Base-by-base conservation (phyloP, 2,113 vertebrate genomes). In the Tragulus kanchil region DNA sequence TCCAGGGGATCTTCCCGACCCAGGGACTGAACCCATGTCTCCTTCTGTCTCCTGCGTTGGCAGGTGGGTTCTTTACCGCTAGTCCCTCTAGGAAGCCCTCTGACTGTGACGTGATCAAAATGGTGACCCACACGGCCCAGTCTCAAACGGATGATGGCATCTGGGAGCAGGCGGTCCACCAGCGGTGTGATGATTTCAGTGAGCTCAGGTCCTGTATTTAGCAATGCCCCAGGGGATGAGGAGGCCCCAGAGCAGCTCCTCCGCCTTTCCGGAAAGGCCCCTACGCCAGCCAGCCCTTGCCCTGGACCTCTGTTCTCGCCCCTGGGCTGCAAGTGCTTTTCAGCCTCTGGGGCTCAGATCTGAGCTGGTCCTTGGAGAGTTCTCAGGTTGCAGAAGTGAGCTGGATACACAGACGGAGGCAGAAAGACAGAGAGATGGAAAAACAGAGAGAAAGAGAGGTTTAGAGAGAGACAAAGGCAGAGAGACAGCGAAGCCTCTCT, bases 111-210 rank as follows among this genome's bases (percentile, higher is more conserved):
- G n/a, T n/a, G n/a, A n/a, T n/a, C n/a, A n/a, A n/a, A n/a, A n/a
- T n/a, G 19, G 6, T 19, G 8, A 31, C 4, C 42, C 77, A 8
- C 2, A 14, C 26, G 83, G 61, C 52, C 36, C 56, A 52, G 11
- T 73, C 16, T 36, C 28, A 3, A n/a, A 64, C 56, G 48, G 23
- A 10, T 0, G n/a, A 42, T n/a, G 69, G 36, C 15, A 0, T n/a
- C 14, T 5, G n/a, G 36, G 88, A 81, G 21, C 59, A 10, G 8
- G 31, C 8, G 5, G 50, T 28, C 52, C 50, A 21, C 77, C 50
- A 21, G n/a, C 0, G 15, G 59, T 1, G 0, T 6, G 26, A 61
- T 1, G 3, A 36, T 62, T 14, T 28, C 77, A 62, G 0, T 25
- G 2, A 6, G 28, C 26, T 78, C 19, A 28, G 59, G 83, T 13